Conservation (phyloP, 1,140 invertebrate genomes). For the Meloidogyne hapla region DNA sequence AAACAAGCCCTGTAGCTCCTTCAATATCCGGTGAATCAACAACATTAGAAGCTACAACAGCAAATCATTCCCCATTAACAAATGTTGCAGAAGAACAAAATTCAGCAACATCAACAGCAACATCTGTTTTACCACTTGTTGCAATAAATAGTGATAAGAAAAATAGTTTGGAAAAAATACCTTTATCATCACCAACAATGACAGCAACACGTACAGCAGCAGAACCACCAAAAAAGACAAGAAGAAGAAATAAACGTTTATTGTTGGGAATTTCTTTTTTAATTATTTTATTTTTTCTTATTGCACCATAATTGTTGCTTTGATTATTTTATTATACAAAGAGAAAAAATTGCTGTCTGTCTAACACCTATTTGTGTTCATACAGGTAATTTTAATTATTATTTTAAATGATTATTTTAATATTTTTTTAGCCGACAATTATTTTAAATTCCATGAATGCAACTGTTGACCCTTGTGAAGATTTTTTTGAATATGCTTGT, state of each 20-base stretch:
- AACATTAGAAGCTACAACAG: neutral
- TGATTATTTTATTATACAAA: conserved; percentile 33
- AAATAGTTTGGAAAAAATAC: neutral
- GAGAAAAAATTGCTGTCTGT: conserved; percentile 48
- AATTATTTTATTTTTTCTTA: conserved; percentile 34
- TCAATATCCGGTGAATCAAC: neutral
- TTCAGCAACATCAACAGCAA: neutral
- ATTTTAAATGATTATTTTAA: neutral
- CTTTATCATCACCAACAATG: neutral
- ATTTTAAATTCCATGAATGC: conserved; percentile 66
- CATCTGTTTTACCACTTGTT: conserved; percentile 2
- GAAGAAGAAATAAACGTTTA: conserved; percentile 11
- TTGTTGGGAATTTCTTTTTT: conserved; percentile 15
- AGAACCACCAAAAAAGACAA: neutral
- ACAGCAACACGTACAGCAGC: neutral
- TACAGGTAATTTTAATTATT: conserved; percentile 41
- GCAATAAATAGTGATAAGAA: neutral
- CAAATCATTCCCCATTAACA: neutral
- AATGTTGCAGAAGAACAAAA: neutral
- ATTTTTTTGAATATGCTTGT: conserved; percentile 70
- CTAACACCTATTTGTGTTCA: conserved; percentile 58
- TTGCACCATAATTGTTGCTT: conserved; percentile 33
- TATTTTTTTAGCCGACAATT: conserved; percentile 53
- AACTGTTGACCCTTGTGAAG: conserved; percentile 67
- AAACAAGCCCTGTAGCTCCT: neutral